A percentile compares a stretch with the other conserved stretches of the same genome.
phyloP scores from a whole-genome alignment of 2,888 invertebrate species.

The Carpatolechia fugitivella region DNA sequence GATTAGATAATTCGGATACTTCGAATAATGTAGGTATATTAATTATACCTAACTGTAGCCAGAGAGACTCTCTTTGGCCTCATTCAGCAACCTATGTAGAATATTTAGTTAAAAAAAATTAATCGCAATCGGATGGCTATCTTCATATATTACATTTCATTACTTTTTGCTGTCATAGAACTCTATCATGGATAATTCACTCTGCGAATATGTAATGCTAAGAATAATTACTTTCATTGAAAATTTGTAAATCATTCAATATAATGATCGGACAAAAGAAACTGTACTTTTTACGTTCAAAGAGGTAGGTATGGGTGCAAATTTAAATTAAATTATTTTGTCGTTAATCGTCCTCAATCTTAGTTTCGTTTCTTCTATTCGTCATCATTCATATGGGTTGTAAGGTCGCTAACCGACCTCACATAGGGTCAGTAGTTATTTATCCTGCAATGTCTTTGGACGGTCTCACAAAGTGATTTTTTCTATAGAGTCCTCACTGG shows the following conservation, averaged over 20 bases:
- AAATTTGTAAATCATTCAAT: slow-evolving; percentile 27
- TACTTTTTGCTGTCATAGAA: slow-evolving; percentile 5
- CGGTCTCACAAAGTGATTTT: too few species aligned
- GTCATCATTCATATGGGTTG: too few species aligned
- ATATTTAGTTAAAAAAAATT: not conserved
- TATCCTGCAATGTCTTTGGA: too few species aligned
- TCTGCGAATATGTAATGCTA: slow-evolving; percentile 11
- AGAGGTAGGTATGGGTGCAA: not conserved
- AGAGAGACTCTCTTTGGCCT: too few species aligned
- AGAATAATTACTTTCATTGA: slow-evolving; percentile 19
- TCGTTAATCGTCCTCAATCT: too few species aligned
- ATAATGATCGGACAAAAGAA: slow-evolving; percentile 23
- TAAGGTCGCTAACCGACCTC: too few species aligned
- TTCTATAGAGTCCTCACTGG: too few species aligned
- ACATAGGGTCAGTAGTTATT: too few species aligned
- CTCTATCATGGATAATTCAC: not conserved
- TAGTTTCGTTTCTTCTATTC: too few species aligned
- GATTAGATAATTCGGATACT: too few species aligned
- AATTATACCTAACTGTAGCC: too few species aligned
- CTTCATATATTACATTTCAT: slow-evolving; percentile 1
- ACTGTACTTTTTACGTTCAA: not conserved
- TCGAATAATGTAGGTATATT: too few species aligned
- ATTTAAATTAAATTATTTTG: not conserved
- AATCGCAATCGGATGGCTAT: not conserved
- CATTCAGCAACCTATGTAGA: not conserved